Base-by-base conservation (phyloP, 2,888 invertebrate species). In the Aphodius granarius region DNA sequence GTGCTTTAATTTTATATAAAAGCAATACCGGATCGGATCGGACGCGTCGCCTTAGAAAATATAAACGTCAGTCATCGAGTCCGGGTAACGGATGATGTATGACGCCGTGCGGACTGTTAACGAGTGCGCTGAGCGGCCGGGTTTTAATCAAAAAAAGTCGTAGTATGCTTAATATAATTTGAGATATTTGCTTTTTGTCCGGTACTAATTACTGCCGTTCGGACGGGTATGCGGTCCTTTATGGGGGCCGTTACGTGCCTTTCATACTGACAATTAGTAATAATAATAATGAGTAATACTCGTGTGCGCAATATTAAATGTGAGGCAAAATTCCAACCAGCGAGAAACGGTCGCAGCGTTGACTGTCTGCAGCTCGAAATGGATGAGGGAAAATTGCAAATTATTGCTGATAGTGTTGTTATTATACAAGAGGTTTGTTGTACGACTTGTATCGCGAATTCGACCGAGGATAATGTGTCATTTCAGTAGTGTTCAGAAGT, bases 191-290 rank as follows among this genome's bases (percentile, higher is more conserved):
- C 66, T 73, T 73, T 73, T 73, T 73, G 68, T 66, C 17, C 23
- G n/a, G 65, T 73, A 73, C 66, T 73, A 73, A 73, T 73, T 73
- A 66, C 73, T 22, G 66, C 66, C 16, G 72, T 73, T 17, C 73
- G 66, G 66, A 19, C 21, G 43, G 68, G 17, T 73, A 73, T 73
- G 73, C 66, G 73, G 19, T 20, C 66, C 68, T 66, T 64, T 73
- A 66, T 66, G 23, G 73, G 68, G 68, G 68, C 68, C 62, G 19
- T 66, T 66, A 73, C 73, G 73, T 73, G 73, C 66, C 66, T 73
- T 18, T 43, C 66, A 73, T 73, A 66, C 66, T 73, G 43, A 66
- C 73, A 73, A 73, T 73, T 73, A 73, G 66, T 73, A 73, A 66
- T 73, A 73, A 21, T 73, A 21, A 73, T 43, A 71, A 71, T 71